A percentile compares a stretch with the other conserved stretches of the same genome.
These are phyloP conservation scores for Labia minor DNA, from an alignment of 2,888 invertebrate genomes.

Conservation along the genomic window DNA sequence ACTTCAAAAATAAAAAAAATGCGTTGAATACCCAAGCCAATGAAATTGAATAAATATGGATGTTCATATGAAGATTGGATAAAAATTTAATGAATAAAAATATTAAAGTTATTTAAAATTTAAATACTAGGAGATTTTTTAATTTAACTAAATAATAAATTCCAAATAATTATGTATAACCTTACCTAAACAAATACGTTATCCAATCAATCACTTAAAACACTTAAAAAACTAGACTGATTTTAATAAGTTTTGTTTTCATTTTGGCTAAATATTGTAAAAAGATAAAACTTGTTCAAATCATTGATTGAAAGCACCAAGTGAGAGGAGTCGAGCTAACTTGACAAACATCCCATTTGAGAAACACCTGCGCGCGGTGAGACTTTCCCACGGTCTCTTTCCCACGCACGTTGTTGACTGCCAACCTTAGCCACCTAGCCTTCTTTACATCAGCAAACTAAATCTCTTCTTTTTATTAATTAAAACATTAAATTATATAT, in stretches of 20 bases:
- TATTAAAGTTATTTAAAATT: too few relatives aligned
- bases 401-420: slow-evolving; percentile 26
- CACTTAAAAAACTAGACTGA: background rate
- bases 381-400: slow-evolving; percentile 47
- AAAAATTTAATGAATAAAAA: too few relatives aligned
- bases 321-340: slow-evolving; percentile 25
- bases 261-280: background rate
- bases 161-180: background rate
- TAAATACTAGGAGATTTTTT: too few relatives aligned
- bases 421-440: slow-evolving; percentile 22
- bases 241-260: background rate
- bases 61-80: too few relatives aligned
- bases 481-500: too few relatives aligned
- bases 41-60: too few relatives aligned
- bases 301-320: slow-evolving; percentile 26
- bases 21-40: too few relatives aligned
- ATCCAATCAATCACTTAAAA: background rate
- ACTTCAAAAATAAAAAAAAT: too few relatives aligned
- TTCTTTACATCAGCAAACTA: background rate
- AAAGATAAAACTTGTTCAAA: slow-evolving; percentile 18
- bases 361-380: slow-evolving; percentile 66
- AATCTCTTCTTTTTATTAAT: background rate
- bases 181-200: background rate
- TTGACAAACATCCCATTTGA: slow-evolving; percentile 38
- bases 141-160: background rate